phyloP scores from a whole-genome alignment of 2,113 vertebrate genomes.

The Hemichromis elongatus region DNA sequence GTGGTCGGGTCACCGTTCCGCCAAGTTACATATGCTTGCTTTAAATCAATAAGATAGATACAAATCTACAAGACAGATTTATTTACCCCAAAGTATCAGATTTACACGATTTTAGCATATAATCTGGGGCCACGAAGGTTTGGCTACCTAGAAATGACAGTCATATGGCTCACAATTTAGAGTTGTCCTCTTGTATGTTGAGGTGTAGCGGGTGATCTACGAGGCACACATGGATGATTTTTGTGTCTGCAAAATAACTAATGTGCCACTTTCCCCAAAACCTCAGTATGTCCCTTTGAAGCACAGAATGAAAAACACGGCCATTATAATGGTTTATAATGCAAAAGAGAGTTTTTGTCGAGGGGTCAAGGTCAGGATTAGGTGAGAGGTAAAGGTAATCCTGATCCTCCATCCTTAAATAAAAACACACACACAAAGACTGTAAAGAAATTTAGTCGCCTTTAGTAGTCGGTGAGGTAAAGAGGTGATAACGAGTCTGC shows the following conservation, averaged over 20 bases:
- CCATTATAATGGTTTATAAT: slow-evolving; percentile 53
- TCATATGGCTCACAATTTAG: neutral
- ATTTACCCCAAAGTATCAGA: slow-evolving; percentile 1
- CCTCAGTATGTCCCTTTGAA: slow-evolving; percentile 31
- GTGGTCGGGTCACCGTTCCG: neutral
- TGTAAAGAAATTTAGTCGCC: neutral
- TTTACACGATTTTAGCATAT: slow-evolving; percentile 12
- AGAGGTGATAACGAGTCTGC: slow-evolving; percentile 48
- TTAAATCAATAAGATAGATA: slow-evolving; percentile 1
- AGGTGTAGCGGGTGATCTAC: slow-evolving; percentile 15
- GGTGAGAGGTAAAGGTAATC: slow-evolving; percentile 50
- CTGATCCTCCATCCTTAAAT: slow-evolving; percentile 9
- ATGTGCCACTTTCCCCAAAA: slow-evolving; percentile 1
- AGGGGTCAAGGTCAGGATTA: slow-evolving; percentile 39
- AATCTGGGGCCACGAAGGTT: neutral
- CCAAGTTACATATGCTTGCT: neutral
- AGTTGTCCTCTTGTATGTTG: neutral
- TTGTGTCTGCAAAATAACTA: slow-evolving; percentile 14
- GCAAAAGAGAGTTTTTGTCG: slow-evolving; percentile 15
- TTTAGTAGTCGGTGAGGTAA: slow-evolving; percentile 17
- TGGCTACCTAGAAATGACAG: slow-evolving; percentile 2
- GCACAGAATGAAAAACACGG: slow-evolving; percentile 29
- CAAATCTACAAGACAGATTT: slow-evolving; percentile 6
- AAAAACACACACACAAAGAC: neutral
- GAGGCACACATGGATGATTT: neutral